These are phyloP conservation scores for Colletes collaris DNA, from an alignment of 2,888 invertebrate species.

Conservation along the genomic window DNA sequence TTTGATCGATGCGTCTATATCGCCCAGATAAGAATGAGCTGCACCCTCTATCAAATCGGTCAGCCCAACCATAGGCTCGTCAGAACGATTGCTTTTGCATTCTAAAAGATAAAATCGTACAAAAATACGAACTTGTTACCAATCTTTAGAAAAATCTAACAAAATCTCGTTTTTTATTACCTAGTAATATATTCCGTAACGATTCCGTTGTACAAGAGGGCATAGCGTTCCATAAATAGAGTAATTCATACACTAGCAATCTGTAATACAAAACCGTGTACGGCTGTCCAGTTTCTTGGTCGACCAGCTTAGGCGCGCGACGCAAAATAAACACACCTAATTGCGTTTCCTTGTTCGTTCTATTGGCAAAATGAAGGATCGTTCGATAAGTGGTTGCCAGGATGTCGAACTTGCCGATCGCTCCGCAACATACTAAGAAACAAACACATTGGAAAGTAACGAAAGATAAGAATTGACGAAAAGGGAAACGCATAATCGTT, in stretches of 20 bases:
- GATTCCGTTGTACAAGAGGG: slow-evolving; percentile 84
- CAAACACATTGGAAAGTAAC: not conserved
- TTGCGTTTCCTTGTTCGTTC: slow-evolving; percentile 74
- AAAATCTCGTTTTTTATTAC: slow-evolving; percentile 73
- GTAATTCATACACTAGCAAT: slow-evolving; percentile 86
- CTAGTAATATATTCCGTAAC: slow-evolving; percentile 81
- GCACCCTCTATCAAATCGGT: slow-evolving; percentile 84
- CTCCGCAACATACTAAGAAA: slow-evolving; percentile 83
- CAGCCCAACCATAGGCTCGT: slow-evolving; percentile 85
- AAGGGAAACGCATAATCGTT: not conserved
- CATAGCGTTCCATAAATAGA: slow-evolving; percentile 88
- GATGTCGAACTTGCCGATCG: slow-evolving; percentile 82
- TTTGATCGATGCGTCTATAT: slow-evolving; percentile 73
- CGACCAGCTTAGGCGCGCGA: slow-evolving; percentile 75
- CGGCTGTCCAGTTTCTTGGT: slow-evolving; percentile 68
- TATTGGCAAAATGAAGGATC: slow-evolving; percentile 79
- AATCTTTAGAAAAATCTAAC: not conserved
- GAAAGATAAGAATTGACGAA: not conserved
- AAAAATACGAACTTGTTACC: not conserved
- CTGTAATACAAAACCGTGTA: slow-evolving; percentile 83
- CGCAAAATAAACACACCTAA: slow-evolving; percentile 79
- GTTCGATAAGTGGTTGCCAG: slow-evolving; percentile 79
- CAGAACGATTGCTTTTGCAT: slow-evolving; percentile 74
- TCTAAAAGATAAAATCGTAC: slow-evolving; percentile 69
- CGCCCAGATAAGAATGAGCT: slow-evolving; percentile 82